Evolutionary conservation across 2,797 vertebrate species (phyloP).

Genomic region (Bradypus variegatus): DNA sequence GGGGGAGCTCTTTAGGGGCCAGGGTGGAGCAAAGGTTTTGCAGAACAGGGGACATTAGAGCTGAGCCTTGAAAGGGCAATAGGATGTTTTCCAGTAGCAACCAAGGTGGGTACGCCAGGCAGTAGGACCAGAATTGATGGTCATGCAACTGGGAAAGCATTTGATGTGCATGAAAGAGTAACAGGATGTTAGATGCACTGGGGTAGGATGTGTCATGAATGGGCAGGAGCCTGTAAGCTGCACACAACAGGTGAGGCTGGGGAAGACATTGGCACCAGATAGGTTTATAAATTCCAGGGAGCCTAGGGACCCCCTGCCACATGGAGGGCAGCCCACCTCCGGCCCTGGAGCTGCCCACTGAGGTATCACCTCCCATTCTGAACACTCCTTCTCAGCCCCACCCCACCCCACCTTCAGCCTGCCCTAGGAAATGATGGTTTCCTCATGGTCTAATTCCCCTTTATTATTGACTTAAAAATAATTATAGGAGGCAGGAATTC

Average conservation of each 20-base stretch:
- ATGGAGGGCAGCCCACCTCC: not conserved
- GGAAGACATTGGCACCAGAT: not conserved
- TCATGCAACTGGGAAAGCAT: not conserved
- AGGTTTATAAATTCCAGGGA: not conserved
- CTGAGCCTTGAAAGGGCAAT: not conserved
- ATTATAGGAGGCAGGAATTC: not conserved
- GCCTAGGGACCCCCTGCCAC: slow-evolving; percentile 39
- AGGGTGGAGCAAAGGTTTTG: not conserved
- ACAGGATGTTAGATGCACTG: not conserved
- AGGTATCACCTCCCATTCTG: not conserved
- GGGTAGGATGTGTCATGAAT: not conserved
- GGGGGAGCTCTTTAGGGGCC: not conserved
- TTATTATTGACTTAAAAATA: not conserved
- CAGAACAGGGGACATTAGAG: not conserved
- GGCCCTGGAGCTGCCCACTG: not conserved
- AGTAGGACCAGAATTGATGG: not conserved
- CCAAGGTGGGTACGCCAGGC: not conserved
- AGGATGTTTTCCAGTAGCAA: not conserved
- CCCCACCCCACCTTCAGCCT: not conserved
- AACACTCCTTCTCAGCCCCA: not conserved
- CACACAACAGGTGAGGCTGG: not conserved
- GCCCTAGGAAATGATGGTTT: not conserved
- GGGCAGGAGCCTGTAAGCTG: not conserved
- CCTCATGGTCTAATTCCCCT: not conserved
- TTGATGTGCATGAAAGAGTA: not conserved